phyloP scores from a whole-genome alignment of 1,140 invertebrate genomes.

The Leptonema lineaticorne region DNA sequence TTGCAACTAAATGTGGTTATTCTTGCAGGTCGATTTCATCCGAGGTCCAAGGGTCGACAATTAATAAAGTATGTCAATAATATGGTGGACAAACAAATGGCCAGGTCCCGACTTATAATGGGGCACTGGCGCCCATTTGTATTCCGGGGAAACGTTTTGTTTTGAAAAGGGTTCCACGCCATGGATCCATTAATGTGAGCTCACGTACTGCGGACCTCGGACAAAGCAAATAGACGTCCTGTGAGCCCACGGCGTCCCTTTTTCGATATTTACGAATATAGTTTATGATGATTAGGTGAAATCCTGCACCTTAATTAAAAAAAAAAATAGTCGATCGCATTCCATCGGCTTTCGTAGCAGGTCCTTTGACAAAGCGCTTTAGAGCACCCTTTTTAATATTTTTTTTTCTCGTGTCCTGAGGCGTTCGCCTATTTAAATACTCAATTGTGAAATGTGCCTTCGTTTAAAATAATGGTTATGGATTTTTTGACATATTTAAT shows the following conservation, averaged over 20 bases:
- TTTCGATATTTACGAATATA: slow-evolving; percentile 40
- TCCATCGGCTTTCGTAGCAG: neutral
- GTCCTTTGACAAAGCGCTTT: too few species aligned
- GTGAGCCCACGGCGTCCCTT: slow-evolving; percentile 22
- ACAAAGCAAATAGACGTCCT: slow-evolving; percentile 36
- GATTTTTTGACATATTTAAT: too few species aligned
- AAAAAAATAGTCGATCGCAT: slow-evolving; percentile 5
- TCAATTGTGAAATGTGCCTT: too few species aligned
- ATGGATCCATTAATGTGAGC: slow-evolving; percentile 32
- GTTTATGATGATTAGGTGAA: slow-evolving; percentile 39
- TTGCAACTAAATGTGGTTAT: neutral
- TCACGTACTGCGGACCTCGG: slow-evolving; percentile 15
- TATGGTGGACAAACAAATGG: slow-evolving; percentile 21
- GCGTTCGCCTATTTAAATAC: too few species aligned
- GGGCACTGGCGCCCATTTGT: slow-evolving; percentile 32
- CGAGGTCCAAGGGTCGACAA: neutral
- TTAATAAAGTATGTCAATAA: slow-evolving; percentile 29
- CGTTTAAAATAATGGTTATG: too few species aligned
- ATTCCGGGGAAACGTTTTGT: slow-evolving; percentile 24
- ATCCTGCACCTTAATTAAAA: slow-evolving; percentile 35
- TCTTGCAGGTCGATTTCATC: neutral
- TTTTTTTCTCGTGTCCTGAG: too few species aligned
- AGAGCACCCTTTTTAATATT: too few species aligned
- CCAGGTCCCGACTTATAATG: slow-evolving; percentile 9
- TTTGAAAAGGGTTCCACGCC: slow-evolving; percentile 36